Evolutionary conservation across 2,888 invertebrate species (phyloP).

Genomic region (Torymus texanus): DNA sequence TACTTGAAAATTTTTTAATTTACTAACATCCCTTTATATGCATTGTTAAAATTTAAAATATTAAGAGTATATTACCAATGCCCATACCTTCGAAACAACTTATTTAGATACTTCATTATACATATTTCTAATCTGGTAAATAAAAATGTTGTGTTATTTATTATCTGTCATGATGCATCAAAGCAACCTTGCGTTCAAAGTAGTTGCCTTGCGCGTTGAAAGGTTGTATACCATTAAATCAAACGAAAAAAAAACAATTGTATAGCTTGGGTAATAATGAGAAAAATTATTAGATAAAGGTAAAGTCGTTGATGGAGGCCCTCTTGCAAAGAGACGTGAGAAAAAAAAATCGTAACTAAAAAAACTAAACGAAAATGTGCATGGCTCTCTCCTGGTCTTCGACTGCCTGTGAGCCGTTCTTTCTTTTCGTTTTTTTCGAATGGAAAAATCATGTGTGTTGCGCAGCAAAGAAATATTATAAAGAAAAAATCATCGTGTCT

Average conservation of each 20-base stretch:
- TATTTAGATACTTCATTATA: too few relatives aligned
- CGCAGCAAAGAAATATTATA: constrained; percentile 58
- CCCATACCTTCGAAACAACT: too few relatives aligned
- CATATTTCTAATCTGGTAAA: constrained; percentile 27
- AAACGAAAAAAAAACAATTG: constrained; percentile 51
- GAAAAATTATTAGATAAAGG: constrained; percentile 29
- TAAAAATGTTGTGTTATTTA: constrained; percentile 17
- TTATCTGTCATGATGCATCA: constrained; percentile 27
- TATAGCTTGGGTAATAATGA: constrained; percentile 45
- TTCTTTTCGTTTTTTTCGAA: constrained; percentile 49
- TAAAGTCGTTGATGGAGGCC: constrained; percentile 52
- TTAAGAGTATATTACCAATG: too few relatives aligned
- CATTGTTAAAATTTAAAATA: neutral
- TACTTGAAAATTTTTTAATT: too few relatives aligned
- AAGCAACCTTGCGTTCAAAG: constrained; percentile 21
- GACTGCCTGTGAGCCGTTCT: constrained; percentile 63
- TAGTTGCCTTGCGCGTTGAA: constrained; percentile 39
- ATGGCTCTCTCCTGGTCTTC: constrained; percentile 71
- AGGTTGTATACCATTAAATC: too few relatives aligned
- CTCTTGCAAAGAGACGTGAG: constrained; percentile 20
- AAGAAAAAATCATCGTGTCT: constrained; percentile 69
- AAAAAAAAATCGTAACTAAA: constrained; percentile 25
- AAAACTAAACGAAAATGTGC: constrained; percentile 49
- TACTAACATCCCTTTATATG: too few relatives aligned
- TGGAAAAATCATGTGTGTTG: constrained; percentile 56